A percentile compares a stretch with the other conserved stretches of the same genome.
phyloP scores from a whole-genome alignment of 1,140 invertebrate genomes.

The Atta cephalotes region DNA sequence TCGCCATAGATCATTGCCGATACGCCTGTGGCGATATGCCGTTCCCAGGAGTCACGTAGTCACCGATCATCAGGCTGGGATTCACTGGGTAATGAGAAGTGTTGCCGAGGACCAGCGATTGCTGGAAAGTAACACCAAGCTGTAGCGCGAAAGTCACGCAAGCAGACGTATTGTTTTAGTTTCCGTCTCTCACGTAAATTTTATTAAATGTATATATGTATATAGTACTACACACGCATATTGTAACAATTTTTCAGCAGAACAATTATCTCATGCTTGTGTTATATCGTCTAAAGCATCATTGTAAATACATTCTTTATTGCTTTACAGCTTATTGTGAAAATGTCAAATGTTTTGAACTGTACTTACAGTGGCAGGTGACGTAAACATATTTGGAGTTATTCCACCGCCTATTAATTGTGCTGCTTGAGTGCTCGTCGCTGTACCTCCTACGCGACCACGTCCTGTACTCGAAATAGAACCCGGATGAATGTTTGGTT shows the following conservation, averaged over 20 bases:
- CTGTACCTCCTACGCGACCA: constrained; percentile 87
- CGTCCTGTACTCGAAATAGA: constrained; percentile 89
- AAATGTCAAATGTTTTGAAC: constrained; percentile 35
- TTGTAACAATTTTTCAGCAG: constrained; percentile 33
- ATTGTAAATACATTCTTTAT: neutral
- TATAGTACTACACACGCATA: constrained; percentile 11
- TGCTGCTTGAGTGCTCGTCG: constrained; percentile 88
- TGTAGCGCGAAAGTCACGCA: constrained; percentile 85
- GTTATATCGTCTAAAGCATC: neutral
- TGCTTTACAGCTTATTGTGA: constrained; percentile 55
- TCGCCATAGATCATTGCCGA: constrained; percentile 85
- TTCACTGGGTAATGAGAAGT: constrained; percentile 90
- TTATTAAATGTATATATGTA: constrained; percentile 3
- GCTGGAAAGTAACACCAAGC: constrained; percentile 87
- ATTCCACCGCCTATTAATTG: constrained; percentile 92
- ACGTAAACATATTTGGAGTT: constrained; percentile 89
- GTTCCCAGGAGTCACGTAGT: constrained; percentile 89
- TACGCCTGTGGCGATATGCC: constrained; percentile 86
- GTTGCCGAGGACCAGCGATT: constrained; percentile 89
- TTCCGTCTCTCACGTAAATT: constrained; percentile 70
- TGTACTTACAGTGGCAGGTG: constrained; percentile 84
- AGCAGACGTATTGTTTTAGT: constrained; percentile 83
- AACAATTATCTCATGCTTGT: constrained; percentile 12
- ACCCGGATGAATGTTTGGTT: constrained; percentile 89
- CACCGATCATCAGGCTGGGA: constrained; percentile 93